Evolutionary conservation across 2,888 invertebrate species (phyloP).

Genomic region (Reticulitermes lucifugus): DNA sequence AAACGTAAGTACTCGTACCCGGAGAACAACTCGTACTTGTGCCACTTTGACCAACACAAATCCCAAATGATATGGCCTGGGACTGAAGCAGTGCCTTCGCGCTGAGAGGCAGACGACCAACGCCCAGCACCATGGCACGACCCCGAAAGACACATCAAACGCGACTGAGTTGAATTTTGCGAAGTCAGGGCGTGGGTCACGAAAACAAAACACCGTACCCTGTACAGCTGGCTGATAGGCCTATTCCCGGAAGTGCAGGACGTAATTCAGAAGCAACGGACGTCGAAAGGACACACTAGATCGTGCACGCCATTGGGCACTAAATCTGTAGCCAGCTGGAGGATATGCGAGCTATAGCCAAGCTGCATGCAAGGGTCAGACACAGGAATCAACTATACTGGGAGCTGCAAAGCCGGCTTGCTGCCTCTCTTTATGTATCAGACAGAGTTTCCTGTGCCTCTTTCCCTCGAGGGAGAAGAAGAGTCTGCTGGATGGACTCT

Average conservation of each 20-base stretch:
- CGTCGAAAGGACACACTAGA: constrained; percentile 15
- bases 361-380: constrained; percentile 32
- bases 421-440: neutral
- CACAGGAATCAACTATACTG: neutral
- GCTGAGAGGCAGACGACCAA: no score
- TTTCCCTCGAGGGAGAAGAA: constrained; percentile 15
- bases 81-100: no score
- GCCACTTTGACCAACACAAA: no score
- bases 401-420: neutral
- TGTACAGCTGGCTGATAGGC: neutral
- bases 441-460: neutral
- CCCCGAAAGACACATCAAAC: no score
- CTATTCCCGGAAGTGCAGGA: constrained; percentile 20
- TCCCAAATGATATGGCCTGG: no score
- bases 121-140: no score
- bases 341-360: neutral
- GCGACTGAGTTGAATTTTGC: neutral
- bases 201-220: neutral
- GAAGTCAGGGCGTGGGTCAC: neutral
- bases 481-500: constrained; percentile 19
- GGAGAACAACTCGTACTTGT: no score
- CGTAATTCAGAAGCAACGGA: constrained; percentile 22
- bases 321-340: constrained; percentile 24
- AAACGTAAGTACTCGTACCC: no score
- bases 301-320: constrained; percentile 36